Evolutionary conservation across 2,888 invertebrate genomes (phyloP).

Genomic region (Drosophila cognata): DNA sequence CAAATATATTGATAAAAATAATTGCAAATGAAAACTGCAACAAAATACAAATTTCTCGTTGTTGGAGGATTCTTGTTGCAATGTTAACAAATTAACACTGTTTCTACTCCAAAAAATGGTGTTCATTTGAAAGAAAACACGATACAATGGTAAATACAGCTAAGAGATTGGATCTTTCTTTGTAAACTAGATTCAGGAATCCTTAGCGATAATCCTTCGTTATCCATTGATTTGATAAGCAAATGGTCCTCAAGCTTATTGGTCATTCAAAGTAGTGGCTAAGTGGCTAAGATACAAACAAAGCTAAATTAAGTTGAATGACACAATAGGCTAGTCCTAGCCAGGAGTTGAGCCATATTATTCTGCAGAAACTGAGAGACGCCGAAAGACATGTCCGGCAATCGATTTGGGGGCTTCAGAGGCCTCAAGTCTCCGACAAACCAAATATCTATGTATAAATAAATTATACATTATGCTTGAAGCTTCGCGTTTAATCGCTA

Average conservation of each 20-base stretch:
- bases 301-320: background rate
- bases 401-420: too few relatives aligned
- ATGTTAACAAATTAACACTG: background rate
- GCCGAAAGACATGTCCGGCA: background rate
- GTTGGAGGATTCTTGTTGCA: background rate
- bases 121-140: background rate
- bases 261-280: background rate
- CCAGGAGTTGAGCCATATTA: background rate
- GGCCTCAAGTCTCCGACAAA: background rate
- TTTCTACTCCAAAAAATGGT: rapidly evolving
- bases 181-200: background rate
- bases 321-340: background rate
- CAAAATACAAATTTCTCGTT: background rate
- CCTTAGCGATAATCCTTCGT: background rate
- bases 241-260: too few relatives aligned
- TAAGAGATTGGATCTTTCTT: background rate
- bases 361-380: background rate
- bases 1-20: background rate
- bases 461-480: background rate
- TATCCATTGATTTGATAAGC: too few relatives aligned
- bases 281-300: background rate
- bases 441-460: background rate
- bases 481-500: background rate
- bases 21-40: too few relatives aligned
- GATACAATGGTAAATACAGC: background rate